Percentiles rank a stretch among this genome's conserved stretches.
These are phyloP conservation scores for Himalopsyche phryganea DNA, from an alignment of 1,140 invertebrate genomes.

Conservation along the genomic window DNA sequence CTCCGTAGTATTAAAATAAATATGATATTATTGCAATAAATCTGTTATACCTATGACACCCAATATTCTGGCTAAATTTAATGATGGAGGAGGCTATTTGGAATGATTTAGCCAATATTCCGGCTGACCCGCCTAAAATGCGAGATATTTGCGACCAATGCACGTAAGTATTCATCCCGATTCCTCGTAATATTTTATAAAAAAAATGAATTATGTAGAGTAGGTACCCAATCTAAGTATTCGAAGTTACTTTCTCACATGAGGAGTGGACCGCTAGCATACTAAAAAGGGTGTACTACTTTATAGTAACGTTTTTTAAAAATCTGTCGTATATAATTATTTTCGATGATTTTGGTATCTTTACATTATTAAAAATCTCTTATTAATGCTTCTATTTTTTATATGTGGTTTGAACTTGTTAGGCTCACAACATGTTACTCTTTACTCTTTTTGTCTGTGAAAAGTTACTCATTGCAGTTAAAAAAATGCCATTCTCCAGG, in stretches of 20 bases:
- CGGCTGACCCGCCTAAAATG: constrained; percentile 69
- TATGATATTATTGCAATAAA: too few relatives aligned
- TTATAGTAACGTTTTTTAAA: neutral
- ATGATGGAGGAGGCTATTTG: constrained; percentile 56
- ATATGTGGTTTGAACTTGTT: too few relatives aligned
- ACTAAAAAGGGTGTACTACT: neutral
- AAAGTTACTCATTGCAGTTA: too few relatives aligned
- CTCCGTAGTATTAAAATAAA: too few relatives aligned
- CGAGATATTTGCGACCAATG: constrained; percentile 66
- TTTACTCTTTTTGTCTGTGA: too few relatives aligned
- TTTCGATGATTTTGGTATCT: neutral
- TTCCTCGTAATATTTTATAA: neutral
- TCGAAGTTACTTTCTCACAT: neutral
- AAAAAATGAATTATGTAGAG: neutral
- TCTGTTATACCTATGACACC: too few relatives aligned
- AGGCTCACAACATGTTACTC: too few relatives aligned
- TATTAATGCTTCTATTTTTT: too few relatives aligned
- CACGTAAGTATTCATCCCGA: constrained; percentile 58
- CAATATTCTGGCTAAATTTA: too few relatives aligned
- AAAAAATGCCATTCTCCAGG: too few relatives aligned
- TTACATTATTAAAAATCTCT: too few relatives aligned
- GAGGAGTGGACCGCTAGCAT: neutral
- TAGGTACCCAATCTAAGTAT: neutral
- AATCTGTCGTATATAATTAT: neutral
- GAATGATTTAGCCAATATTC: constrained; percentile 66